phyloP scores from a whole-genome alignment of 1,140 invertebrate genomes.

The Littorina saxatilis region DNA sequence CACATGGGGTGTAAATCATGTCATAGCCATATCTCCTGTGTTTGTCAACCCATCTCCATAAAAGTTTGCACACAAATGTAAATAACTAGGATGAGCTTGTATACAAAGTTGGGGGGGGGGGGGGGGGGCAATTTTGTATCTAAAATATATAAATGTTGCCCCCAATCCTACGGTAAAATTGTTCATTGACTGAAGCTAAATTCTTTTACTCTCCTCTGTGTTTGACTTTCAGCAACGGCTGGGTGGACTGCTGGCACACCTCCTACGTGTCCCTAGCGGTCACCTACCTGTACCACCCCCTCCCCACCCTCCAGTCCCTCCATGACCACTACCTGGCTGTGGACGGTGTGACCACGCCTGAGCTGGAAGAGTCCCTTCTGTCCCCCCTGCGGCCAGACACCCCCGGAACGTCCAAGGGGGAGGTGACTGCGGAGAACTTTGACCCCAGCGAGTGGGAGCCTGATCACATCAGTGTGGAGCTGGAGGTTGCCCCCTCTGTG shows the following conservation, averaged over 20 bases:
- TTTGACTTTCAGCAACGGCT: conserved; percentile 84
- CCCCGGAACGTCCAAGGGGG: conserved; percentile 36
- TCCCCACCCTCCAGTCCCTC: conserved; percentile 75
- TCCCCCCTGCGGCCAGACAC: conserved; percentile 89
- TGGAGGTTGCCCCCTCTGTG: conserved; percentile 94
- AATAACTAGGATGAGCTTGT: too few species aligned
- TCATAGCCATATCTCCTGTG: too few species aligned
- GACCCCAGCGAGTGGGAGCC: conserved; percentile 89
- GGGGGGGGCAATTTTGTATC: too few species aligned
- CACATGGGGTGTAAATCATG: too few species aligned
- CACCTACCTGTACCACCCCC: conserved; percentile 93
- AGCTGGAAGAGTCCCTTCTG: conserved; percentile 93
- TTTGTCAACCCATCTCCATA: too few species aligned
- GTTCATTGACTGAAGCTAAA: too few species aligned
- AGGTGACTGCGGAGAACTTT: conserved; percentile 80
- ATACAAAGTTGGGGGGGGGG: too few species aligned
- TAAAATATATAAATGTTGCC: too few species aligned
- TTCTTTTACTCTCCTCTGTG: too few species aligned
- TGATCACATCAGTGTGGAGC: conserved; percentile 91
- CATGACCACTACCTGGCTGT: conserved; percentile 40
- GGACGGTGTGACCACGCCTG: conserved; percentile 87
- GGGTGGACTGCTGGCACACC: conserved; percentile 97
- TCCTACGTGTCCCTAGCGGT: conserved; percentile 94
- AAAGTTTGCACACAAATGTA: too few species aligned
- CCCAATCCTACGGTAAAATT: too few species aligned